Percentiles rank a stretch among this genome's conserved stretches.
Evolutionary conservation across 2,888 invertebrate genomes (phyloP).

Genomic region (Eupithecia abbreviata): DNA sequence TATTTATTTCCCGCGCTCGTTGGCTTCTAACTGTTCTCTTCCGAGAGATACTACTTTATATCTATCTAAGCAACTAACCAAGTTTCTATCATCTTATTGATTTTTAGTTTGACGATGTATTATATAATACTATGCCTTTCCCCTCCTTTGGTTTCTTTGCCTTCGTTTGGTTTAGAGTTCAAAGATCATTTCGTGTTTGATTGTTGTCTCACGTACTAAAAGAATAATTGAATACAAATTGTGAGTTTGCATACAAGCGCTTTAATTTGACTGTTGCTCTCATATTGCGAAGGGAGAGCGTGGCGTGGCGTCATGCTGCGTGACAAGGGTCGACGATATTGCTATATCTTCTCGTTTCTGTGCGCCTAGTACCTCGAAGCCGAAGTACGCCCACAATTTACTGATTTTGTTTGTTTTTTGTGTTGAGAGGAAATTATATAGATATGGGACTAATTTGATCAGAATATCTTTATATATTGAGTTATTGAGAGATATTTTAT

Average conservation of each 20-base stretch:
- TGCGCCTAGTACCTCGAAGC: constrained; percentile 32
- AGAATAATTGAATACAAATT: not conserved
- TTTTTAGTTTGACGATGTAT: not conserved
- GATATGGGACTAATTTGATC: not conserved
- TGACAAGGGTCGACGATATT: constrained; percentile 65
- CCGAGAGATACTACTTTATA: not conserved
- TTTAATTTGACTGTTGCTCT: constrained; percentile 11
- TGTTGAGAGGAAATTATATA: not conserved
- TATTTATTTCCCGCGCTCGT: constrained; percentile 40
- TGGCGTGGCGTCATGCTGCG: constrained; percentile 45
- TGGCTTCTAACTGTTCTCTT: constrained; percentile 27
- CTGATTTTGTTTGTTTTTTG: constrained; percentile 1
- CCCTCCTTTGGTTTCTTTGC: not conserved
- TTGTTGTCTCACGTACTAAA: not conserved
- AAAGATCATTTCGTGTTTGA: not conserved
- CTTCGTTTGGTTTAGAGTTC: not conserved
- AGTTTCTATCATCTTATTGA: not conserved
- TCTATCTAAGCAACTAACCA: not conserved
- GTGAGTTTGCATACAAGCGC: not conserved
- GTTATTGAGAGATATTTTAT: too few species aligned
- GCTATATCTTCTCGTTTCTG: constrained; percentile 49
- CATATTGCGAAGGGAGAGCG: constrained; percentile 3
- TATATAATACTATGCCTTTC: not conserved
- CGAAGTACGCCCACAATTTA: constrained; percentile 7
- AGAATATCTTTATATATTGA: not conserved